Evolutionary conservation across 2,797 vertebrate genomes (phyloP), one percentile per base, ranked within the genome.

Genomic region (Sebastes cheni): DNA sequence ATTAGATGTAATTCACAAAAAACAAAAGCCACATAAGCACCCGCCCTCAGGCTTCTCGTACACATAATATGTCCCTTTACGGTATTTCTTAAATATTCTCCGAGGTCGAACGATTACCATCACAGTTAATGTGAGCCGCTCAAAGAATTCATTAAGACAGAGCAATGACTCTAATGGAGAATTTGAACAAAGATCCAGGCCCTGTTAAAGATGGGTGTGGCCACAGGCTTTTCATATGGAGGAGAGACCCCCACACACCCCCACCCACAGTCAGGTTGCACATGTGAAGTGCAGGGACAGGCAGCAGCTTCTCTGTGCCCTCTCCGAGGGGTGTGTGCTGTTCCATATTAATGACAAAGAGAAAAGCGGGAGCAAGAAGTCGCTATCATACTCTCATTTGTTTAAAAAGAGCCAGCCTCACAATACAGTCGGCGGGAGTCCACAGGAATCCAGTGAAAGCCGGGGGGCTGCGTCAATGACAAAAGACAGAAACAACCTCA

Each of bases 281-380:
- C 86, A 93, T 89, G 92, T 82, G 87, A 94, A 87, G 83, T 67
- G 85, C 78, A 42, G 85, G 88, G 83, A 92, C 88, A 66, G 71
- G 90, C 87, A 91, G 89, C 80, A 91, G 91, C 89, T 83, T 67
- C 79, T 86, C 82, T 79, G 92, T 82, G 78, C 87, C 83, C 76
- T 90, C 93, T 85, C 90, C 5, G 59, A 89, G 85, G 95, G 92
- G 91, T 90, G 93, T 91, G 89, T 92, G 90, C 92, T 92, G 83
- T 87, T 94, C 91, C 91, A 93, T 93, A 93, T 95, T 94, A 89
- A 95, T 95, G 92, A 95, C 93, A 95, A 95, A 92, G 90, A 92
- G 77, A 92, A 77, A 81, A 93, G 91, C 82, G 65, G 85, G 81
- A 92, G 89, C 91, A 91, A 95, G 90, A 94, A 94, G 92, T 94